Percentiles rank a stretch among this genome's conserved stretches.
These are phyloP conservation scores for Dryoscopus gambensis DNA, from an alignment of 2,113 vertebrate species.

Conservation along the genomic window DNA sequence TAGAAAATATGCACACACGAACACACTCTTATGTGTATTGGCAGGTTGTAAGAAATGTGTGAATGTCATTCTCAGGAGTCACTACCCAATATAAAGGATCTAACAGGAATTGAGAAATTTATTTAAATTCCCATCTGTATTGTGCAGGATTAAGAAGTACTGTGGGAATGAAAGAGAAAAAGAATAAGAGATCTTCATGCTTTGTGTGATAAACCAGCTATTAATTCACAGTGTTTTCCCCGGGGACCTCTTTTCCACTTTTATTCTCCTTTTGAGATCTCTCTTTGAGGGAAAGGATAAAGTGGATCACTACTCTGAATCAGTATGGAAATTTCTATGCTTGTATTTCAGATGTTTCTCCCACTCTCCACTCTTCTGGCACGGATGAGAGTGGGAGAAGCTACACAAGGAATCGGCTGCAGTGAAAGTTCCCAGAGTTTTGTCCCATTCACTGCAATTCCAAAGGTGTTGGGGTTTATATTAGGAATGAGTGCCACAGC, in stretches of 20 bases:
- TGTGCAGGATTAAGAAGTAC: neutral
- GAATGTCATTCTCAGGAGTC: neutral
- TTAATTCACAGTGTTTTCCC: neutral
- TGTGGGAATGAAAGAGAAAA: neutral
- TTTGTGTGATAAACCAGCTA: neutral
- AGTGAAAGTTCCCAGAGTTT: neutral
- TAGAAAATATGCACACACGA: neutral
- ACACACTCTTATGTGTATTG: neutral
- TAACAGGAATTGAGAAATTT: neutral
- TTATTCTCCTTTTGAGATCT: neutral
- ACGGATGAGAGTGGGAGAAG: neutral
- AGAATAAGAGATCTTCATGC: neutral
- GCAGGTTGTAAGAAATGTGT: neutral
- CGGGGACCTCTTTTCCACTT: neutral
- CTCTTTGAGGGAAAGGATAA: neutral
- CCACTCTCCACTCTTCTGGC: neutral
- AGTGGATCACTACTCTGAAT: neutral
- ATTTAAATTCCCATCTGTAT: neutral
- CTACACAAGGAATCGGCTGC: neutral
- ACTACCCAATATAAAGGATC: neutral
- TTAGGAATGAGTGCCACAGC: neutral
- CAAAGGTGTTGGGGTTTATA: neutral
- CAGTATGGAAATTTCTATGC: neutral
- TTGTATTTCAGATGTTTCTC: neutral
- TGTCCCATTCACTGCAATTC: neutral